Conservation (phyloP, 2,888 invertebrate genomes). For the Drosophila hamatofila region DNA sequence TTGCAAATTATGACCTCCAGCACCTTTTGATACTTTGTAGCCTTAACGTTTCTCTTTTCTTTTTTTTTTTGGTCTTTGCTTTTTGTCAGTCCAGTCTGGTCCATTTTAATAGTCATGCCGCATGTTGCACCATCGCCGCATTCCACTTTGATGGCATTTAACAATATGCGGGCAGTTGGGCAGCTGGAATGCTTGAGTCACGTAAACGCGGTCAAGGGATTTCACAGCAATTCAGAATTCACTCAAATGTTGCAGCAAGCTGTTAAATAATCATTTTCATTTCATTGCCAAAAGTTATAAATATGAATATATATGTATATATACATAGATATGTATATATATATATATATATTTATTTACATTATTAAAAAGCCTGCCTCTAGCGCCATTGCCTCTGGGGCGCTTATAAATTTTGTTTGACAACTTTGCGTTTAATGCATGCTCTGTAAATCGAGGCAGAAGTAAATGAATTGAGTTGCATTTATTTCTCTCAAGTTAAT, state of each 20-base stretch:
- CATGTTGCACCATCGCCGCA: slow-evolving; percentile 31
- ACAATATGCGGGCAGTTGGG: slow-evolving; percentile 49
- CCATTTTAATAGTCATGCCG: slow-evolving; percentile 42
- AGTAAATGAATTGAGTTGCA: background rate
- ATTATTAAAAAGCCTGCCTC: background rate
- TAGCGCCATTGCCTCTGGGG: background rate
- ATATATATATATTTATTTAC: background rate
- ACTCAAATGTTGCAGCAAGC: slow-evolving; percentile 6
- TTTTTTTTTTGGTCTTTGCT: slow-evolving; percentile 24
- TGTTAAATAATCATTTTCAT: slow-evolving; percentile 37
- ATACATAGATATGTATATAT: slow-evolving; percentile 18
- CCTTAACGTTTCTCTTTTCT: background rate
- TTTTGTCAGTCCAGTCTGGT: slow-evolving; percentile 19
- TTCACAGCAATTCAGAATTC: background rate
- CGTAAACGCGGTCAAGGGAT: slow-evolving; percentile 15
- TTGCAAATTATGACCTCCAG: background rate
- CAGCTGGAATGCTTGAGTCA: slow-evolving; percentile 20
- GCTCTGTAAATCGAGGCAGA: no score
- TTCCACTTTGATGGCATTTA: slow-evolving; percentile 58
- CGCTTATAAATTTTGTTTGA: slow-evolving; percentile 56
- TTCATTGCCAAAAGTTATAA: slow-evolving; percentile 6
- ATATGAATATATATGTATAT: slow-evolving; percentile 15
- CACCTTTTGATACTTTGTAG: no score
- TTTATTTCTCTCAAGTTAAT: background rate
- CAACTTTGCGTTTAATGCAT: slow-evolving; percentile 28